Percentiles rank a stretch among this genome's conserved stretches.
phyloP scores from a whole-genome alignment of 2,113 vertebrate species.

The Crocuta crocuta region DNA sequence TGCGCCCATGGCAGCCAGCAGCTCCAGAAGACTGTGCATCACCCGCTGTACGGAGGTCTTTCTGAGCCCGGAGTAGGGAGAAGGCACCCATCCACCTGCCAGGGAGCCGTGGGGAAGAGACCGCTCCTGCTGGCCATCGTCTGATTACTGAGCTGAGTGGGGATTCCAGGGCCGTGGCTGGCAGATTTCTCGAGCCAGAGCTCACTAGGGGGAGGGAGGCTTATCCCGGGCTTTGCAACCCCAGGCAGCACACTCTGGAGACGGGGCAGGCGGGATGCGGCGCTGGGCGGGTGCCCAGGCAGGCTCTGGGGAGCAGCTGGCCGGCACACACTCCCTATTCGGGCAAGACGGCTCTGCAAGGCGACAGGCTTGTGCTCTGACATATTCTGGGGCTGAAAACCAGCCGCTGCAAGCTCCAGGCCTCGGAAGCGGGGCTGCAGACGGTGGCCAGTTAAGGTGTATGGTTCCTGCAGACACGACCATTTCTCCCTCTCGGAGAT shows the following conservation, averaged over 20 bases:
- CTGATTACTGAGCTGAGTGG: neutral
- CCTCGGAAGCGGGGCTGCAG: neutral
- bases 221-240: neutral
- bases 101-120: neutral
- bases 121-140: neutral
- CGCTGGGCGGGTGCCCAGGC: neutral
- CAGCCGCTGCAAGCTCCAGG: neutral
- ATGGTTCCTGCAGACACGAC: neutral
- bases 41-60: neutral
- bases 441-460: neutral
- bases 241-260: neutral
- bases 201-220: neutral
- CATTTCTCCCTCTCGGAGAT: neutral
- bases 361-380: neutral
- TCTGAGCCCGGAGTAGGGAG: neutral
- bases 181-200: neutral
- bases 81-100: neutral
- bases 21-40: neutral
- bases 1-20: neutral
- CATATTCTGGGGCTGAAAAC: neutral
- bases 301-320: neutral
- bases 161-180: neutral
- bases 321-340: slow-evolving; percentile 70
- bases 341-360: slow-evolving; percentile 50
- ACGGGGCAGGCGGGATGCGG: neutral